Conservation (phyloP, 1,140 invertebrate species). For the Mercenaria mercenaria region DNA sequence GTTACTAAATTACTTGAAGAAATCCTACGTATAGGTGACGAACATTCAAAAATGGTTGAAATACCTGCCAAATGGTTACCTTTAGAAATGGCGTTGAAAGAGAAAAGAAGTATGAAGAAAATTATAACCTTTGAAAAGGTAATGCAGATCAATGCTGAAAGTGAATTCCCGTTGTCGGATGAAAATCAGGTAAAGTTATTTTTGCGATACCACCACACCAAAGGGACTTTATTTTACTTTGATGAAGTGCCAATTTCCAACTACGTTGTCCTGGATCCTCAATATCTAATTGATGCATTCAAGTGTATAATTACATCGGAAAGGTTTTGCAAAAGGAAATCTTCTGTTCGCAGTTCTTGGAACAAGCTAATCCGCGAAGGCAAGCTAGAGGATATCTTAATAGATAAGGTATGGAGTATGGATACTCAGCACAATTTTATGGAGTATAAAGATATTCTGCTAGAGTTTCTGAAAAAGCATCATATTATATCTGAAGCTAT, state of each 20-base stretch:
- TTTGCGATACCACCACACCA: constrained; percentile 20
- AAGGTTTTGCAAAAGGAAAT: neutral
- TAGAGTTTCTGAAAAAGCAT: constrained; percentile 8
- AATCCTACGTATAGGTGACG: neutral
- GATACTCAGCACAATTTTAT: no score
- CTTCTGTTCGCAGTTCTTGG: neutral
- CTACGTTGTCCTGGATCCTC: constrained; percentile 2
- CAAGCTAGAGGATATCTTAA: neutral
- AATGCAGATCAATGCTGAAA: neutral
- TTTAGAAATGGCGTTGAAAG: constrained; percentile 12
- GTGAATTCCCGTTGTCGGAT: neutral
- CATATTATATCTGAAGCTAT: constrained; percentile 3
- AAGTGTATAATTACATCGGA: constrained; percentile 38
- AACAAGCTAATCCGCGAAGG: neutral
- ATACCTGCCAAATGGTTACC: constrained; percentile 31
- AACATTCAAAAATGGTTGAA: neutral
- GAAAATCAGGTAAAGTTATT: constrained; percentile 1
- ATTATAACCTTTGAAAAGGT: constrained; percentile 4
- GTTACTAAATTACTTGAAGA: neutral
- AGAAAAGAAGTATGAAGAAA: neutral
- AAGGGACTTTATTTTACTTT: constrained; percentile 24
- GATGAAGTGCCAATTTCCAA: neutral
- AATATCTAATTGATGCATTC: constrained; percentile 37
- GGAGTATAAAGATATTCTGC: neutral
- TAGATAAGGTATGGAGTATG: neutral